Evolutionary conservation across 2,888 invertebrate species (phyloP), one percentile per base, ranked within the genome.

Genomic region (Papilio protenor): DNA sequence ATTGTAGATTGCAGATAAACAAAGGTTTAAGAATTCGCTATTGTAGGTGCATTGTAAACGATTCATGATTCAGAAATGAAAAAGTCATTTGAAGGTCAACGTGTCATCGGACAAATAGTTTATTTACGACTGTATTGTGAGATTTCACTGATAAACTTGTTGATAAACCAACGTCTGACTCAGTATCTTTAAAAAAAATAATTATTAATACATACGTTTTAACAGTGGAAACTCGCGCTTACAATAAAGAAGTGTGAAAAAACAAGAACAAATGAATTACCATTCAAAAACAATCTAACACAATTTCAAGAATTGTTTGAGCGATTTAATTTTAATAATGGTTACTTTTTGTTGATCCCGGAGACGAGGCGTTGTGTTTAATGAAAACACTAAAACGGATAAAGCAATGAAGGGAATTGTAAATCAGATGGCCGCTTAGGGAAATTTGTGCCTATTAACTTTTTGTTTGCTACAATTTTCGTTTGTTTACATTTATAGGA

Each of bases 291-390:
- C 64, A 66, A 66, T 66, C 21, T 45, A 45, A 66, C 40, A 66
- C 21, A 66, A 66, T n/a, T 66, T 21, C 66, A 45, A 21, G 66
- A 69, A 45, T 18, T 45, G n/a, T 69, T 69, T 45, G 45, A 21
- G 40, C 40, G 45, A 71, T 52, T 71, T 71, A 33, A 64, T 64
- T 75, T 75, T 52, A 75, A 75, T 64, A 75, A 66, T 75, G 75
- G 66, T 27, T 14, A 49, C 75, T 27, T 69, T 40, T 69, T 45
- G 45, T 45, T 45, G 66, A 69, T 69, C 66, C 1, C 61, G 1
- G 73, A 47, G 18, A 49, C 27, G 64, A 23, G 49, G 49, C 64
- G 47, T 64, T 23, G 45, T 74, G 64, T 40, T 75, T 57, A 76
- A 76, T 76, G 70, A 59, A 57, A 70, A 70, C 45, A 76, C 69